phyloP scores from a whole-genome alignment of 2,113 vertebrate genomes.

The Bujurquina vittata region DNA sequence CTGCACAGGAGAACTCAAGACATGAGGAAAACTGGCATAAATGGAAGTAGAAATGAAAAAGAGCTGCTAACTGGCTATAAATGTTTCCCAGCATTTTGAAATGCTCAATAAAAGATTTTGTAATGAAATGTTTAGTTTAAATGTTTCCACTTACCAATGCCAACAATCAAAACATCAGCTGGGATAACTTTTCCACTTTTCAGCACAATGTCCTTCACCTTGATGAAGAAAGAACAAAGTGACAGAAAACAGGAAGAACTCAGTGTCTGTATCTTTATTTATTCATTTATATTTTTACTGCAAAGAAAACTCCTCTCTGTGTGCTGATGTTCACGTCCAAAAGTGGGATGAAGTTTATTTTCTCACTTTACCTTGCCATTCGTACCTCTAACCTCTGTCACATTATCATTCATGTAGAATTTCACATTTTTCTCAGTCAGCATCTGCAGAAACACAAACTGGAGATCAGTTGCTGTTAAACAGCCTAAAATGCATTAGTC shows the following conservation, averaged over 20 bases:
- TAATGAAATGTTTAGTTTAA: not conserved
- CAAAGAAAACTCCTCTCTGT: not conserved
- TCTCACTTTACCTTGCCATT: constrained; percentile 77
- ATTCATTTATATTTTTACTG: not conserved
- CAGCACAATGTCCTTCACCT: constrained; percentile 83
- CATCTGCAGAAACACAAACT: constrained; percentile 73
- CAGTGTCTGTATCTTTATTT: not conserved
- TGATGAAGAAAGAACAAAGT: not conserved
- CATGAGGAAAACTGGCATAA: too few relatives aligned
- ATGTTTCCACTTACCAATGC: constrained; percentile 80
- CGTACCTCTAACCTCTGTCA: constrained; percentile 79
- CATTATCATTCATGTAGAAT: constrained; percentile 83
- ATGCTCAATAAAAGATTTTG: not conserved
- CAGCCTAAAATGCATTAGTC: not conserved
- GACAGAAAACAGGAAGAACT: not conserved
- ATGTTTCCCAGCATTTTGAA: too few relatives aligned
- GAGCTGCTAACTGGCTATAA: too few relatives aligned
- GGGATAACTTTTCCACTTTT: constrained; percentile 76
- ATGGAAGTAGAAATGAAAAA: too few relatives aligned
- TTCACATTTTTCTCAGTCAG: constrained; percentile 79
- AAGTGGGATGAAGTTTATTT: not conserved
- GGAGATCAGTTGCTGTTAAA: not conserved
- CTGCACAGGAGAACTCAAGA: too few relatives aligned
- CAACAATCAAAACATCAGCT: constrained; percentile 83
- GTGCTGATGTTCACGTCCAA: not conserved